Percentiles rank a stretch among this genome's conserved stretches.
Evolutionary conservation across 2,888 invertebrate species (phyloP).

Genomic region (Hemithea aestivaria): DNA sequence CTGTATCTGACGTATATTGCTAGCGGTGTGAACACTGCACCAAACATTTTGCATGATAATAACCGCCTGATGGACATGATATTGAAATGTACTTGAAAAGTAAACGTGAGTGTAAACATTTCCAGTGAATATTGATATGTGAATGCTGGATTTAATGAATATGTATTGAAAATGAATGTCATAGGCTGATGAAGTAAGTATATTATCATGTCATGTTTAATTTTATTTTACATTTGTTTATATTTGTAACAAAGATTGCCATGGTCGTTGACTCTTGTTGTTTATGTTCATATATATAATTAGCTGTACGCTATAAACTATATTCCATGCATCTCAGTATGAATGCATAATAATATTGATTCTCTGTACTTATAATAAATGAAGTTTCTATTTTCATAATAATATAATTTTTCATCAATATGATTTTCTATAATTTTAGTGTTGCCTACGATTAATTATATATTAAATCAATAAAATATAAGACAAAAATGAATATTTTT

Average conservation of each 20-base stretch:
- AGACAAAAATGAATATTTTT: constrained; percentile 78
- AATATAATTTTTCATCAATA: constrained; percentile 43
- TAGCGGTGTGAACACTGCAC: constrained; percentile 6
- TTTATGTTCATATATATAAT: constrained; percentile 45
- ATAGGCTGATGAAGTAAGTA: constrained; percentile 21
- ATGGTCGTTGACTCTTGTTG: constrained; percentile 43
- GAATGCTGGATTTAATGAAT: constrained; percentile 18
- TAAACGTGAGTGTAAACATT: constrained; percentile 1
- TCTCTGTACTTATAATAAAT: constrained; percentile 71
- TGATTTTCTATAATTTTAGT: constrained; percentile 66
- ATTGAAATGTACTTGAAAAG: constrained; percentile 1
- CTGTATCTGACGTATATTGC: constrained; percentile 5
- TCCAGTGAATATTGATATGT: constrained; percentile 25
- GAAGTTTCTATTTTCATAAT: constrained; percentile 67
- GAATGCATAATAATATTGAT: constrained; percentile 52
- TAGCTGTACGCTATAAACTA: constrained; percentile 37
- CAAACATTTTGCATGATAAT: constrained; percentile 13
- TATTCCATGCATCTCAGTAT: constrained; percentile 46
- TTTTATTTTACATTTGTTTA: constrained; percentile 39
- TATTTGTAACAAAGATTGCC: constrained; percentile 42
- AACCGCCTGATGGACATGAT: constrained; percentile 4
- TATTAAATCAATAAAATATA: constrained; percentile 74
- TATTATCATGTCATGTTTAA: constrained; percentile 12
- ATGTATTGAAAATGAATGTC: constrained; percentile 20
- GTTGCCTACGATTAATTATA: constrained; percentile 71